Percentiles rank a stretch among this genome's conserved stretches.
Conservation (phyloP, 2,888 invertebrate genomes). For the Chrysolina americana region DNA sequence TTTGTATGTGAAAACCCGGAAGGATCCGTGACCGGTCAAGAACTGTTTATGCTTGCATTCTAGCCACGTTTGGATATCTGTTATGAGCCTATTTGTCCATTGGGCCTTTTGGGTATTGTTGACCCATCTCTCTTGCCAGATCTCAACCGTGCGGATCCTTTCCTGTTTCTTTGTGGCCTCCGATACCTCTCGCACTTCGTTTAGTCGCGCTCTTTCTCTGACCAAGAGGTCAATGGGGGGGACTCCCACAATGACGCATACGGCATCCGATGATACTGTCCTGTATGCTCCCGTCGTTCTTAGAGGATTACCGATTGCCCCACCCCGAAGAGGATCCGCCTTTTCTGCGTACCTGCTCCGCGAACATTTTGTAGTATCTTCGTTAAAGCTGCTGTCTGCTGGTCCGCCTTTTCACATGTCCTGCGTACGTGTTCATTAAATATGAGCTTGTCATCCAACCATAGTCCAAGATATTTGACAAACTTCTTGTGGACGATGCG, state of each 20-base stretch:
- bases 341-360: slow-evolving; percentile 19
- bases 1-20: neutral
- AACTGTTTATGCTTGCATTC: slow-evolving; percentile 1
- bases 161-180: neutral
- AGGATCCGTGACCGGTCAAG: neutral
- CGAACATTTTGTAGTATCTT: slow-evolving; percentile 35
- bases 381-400: slow-evolving; percentile 7
- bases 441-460: slow-evolving; percentile 23
- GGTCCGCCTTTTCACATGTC: slow-evolving; percentile 21
- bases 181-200: neutral
- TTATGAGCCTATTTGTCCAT: slow-evolving; percentile 35
- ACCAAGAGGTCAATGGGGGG: slow-evolving; percentile 39
- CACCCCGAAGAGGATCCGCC: slow-evolving; percentile 23
- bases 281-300: slow-evolving; percentile 29
- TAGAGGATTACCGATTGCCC: slow-evolving; percentile 34
- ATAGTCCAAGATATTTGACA: slow-evolving; percentile 32
- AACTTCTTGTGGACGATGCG: neutral
- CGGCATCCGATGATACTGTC: slow-evolving; percentile 37
- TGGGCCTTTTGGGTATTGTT: too few species aligned
- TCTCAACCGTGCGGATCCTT: neutral
- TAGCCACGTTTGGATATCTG: slow-evolving; percentile 26
- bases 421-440: slow-evolving; percentile 24
- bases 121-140: too few species aligned
- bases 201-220: slow-evolving; percentile 25
- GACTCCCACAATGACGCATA: slow-evolving; percentile 35